phyloP scores from a whole-genome alignment of 2,797 vertebrate genomes.

The Enteromius treurensis region DNA sequence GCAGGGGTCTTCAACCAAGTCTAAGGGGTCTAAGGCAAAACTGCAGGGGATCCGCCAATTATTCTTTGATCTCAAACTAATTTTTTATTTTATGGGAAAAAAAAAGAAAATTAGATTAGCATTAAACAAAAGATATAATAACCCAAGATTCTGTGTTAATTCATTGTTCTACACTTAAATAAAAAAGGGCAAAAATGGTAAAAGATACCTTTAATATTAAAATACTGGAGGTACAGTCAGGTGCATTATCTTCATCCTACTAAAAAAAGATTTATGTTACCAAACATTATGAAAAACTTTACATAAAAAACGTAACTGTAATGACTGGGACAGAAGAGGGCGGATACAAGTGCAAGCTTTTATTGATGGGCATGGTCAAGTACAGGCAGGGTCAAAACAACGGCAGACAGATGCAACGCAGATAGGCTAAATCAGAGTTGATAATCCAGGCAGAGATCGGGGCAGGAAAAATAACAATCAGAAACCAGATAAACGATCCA shows the following conservation, averaged over 20 bases:
- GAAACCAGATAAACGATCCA: no score
- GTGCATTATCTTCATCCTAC: neutral
- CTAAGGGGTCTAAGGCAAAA: neutral
- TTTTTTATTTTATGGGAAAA: neutral
- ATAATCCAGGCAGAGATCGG: no score
- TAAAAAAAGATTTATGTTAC: neutral
- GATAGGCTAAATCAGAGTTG: no score
- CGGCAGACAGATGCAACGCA: no score
- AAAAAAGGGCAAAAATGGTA: neutral
- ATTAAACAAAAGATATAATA: neutral
- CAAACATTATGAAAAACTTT: neutral
- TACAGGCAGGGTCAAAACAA: no score
- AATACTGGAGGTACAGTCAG: neutral
- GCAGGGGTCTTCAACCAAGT: neutral
- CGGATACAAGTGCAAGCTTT: no score
- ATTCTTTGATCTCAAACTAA: neutral
- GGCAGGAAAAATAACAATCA: no score
- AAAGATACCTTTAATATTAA: neutral
- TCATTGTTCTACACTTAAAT: neutral
- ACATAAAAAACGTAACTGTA: no score
- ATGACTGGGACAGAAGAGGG: no score
- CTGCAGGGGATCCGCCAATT: neutral
- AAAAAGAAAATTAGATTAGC: neutral
- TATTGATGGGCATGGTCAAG: no score
- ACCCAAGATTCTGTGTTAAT: neutral